Percentiles rank a stretch among this genome's conserved stretches.
These are phyloP conservation scores for Harmothoe impar DNA, from an alignment of 2,888 invertebrate species.

Conservation along the genomic window DNA sequence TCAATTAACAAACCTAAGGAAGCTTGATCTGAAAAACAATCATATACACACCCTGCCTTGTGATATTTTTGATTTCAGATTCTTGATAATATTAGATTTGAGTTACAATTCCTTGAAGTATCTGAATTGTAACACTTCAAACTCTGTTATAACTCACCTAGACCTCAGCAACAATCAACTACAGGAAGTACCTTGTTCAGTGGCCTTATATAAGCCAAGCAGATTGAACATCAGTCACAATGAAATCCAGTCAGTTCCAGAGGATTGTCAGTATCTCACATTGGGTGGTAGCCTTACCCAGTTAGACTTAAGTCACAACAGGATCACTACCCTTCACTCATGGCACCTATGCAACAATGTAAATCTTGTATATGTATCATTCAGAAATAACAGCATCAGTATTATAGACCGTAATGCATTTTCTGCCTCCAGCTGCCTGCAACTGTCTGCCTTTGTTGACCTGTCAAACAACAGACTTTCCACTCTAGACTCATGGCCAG, in stretches of 20 bases:
- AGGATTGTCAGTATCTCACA: background rate
- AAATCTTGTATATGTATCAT: background rate
- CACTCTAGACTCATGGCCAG: background rate
- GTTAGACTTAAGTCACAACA: background rate
- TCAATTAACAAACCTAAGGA: too few relatives aligned
- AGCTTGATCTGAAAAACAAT: too few relatives aligned
- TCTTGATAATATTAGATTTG: too few relatives aligned
- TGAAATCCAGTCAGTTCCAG: background rate
- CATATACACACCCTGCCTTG: too few relatives aligned
- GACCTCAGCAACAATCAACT: too few relatives aligned
- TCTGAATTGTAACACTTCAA: too few relatives aligned
- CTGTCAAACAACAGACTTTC: background rate
- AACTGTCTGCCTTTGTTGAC: too few relatives aligned
- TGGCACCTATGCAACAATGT: too few relatives aligned
- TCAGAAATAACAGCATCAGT: too few relatives aligned
- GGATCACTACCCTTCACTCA: background rate
- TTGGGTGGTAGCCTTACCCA: background rate
- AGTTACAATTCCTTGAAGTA: too few relatives aligned
- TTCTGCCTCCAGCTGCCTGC: background rate
- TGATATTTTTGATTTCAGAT: too few relatives aligned
- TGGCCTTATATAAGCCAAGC: background rate
- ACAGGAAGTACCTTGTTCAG: background rate
- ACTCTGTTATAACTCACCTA: too few relatives aligned
- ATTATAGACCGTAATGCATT: background rate
- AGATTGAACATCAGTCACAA: background rate